Base-by-base conservation (phyloP, 2,113 vertebrate species). In the Orycteropus afer region DNA sequence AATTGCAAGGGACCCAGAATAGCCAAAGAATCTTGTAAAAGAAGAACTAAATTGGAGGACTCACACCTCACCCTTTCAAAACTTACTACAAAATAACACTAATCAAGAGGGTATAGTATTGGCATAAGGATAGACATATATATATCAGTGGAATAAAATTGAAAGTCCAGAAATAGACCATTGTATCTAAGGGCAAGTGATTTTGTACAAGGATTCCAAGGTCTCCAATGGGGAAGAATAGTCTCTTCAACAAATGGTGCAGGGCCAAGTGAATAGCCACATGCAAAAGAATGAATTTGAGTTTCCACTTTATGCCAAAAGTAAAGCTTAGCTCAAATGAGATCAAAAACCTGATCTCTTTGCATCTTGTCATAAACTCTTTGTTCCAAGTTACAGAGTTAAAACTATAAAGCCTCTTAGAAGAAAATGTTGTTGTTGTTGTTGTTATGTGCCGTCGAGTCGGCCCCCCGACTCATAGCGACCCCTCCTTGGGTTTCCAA, bases 21-120 rank as follows among this genome's bases (percentile, higher is more conserved):
- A 89, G 14, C 5, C 69, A 93, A 86, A 32, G 77, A 89, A 65
- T 67, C 37, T 86, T 47, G 7, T 76, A 71, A 90, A 91, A 67
- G n/a, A 79, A 37, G 3, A 79, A 57, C 1, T 32, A 63, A 80
- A 7, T 55, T 95, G 59, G 25, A 93, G 37, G 15, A 91, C 1
- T 80, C 49, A 71, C 27, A 74, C 17, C 84, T 96, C 23, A 25
- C 71, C 25, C 71, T 84, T 78, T 95, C 49, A 96, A 95, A 91
- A 82, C 14, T 91, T 76, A 61, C 22, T 67, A 49, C 32, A 80
- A 83, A 87, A 27, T n/a, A 87, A 32, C 0, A 88, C 3, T 55
- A 90, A 63, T 42, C 45, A 91, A 57, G 15, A 85, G 14, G 57
- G 15, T n/a, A 5, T 90, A 23, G 42, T 53, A 74, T 2, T n/a